Percentiles rank a stretch among this genome's conserved stretches.
phyloP scores from a whole-genome alignment of 2,113 vertebrate species.

The Osmerus eperlanus region DNA sequence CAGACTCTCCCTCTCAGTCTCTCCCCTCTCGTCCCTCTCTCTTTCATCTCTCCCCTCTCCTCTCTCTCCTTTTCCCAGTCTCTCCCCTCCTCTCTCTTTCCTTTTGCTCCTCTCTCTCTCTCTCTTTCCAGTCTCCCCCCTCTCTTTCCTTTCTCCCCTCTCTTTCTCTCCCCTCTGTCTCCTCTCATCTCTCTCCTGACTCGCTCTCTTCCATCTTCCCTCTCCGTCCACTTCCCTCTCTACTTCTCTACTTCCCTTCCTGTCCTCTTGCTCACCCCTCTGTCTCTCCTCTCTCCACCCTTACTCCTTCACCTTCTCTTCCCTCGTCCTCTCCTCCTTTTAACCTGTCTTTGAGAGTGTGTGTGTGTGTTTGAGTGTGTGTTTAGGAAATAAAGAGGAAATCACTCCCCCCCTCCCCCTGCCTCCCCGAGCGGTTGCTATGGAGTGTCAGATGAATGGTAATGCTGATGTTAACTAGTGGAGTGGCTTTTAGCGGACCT shows the following conservation, averaged over 20 bases:
- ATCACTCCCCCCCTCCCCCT: constrained; percentile 22
- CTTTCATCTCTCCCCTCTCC: constrained; percentile 86
- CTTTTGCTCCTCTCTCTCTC: constrained; percentile 42
- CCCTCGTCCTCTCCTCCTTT: too few relatives aligned
- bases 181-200: background rate
- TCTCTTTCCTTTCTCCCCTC: constrained; percentile 2
- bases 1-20: constrained; percentile 89
- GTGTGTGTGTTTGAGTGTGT: too few relatives aligned
- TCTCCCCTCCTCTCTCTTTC: constrained; percentile 21
- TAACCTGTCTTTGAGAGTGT: too few relatives aligned
- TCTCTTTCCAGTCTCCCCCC: constrained; percentile 39
- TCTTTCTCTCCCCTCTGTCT: background rate
- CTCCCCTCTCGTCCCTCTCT: too few relatives aligned
- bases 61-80: constrained; percentile 79
- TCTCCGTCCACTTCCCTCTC: background rate
- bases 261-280: too few relatives aligned
- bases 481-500: constrained; percentile 68
- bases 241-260: too few relatives aligned
- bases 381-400: too few relatives aligned
- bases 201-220: too few relatives aligned
- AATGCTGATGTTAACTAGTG: constrained; percentile 63
- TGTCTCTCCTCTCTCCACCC: too few relatives aligned
- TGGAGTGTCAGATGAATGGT: constrained; percentile 48
- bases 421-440: constrained; percentile 10
- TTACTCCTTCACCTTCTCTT: too few relatives aligned